phyloP scores from a whole-genome alignment of 1,140 invertebrate species.

The Drosophila trapezifrons region DNA sequence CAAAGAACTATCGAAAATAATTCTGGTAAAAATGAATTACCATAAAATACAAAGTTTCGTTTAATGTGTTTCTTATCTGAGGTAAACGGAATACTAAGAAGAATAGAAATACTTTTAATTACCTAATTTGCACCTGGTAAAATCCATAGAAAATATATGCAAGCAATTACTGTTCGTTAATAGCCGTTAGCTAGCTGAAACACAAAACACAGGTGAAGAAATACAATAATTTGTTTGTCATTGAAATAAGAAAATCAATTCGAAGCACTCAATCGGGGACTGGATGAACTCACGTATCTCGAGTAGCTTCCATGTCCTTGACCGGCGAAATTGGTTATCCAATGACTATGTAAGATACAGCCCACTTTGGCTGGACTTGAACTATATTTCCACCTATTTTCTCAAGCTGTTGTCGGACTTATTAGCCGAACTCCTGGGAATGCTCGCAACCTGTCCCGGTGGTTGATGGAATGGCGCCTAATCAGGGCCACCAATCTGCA shows the following conservation, averaged over 20 bases:
- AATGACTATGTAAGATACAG: constrained; percentile 34
- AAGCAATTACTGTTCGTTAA: neutral
- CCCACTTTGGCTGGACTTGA: constrained; percentile 49
- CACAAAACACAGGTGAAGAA: neutral
- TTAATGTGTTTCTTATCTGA: too few species aligned
- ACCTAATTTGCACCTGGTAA: too few species aligned
- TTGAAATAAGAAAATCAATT: constrained; percentile 37
- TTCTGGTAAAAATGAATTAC: too few species aligned
- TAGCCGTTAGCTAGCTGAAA: constrained; percentile 1
- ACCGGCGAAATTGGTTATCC: constrained; percentile 25
- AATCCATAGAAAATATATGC: neutral
- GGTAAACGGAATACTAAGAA: too few species aligned
- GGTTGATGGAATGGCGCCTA: constrained; percentile 15
- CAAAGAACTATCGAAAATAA: too few species aligned
- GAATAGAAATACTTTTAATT: neutral
- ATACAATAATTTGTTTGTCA: constrained; percentile 7
- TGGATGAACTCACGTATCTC: neutral
- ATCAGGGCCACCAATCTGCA: constrained; percentile 70
- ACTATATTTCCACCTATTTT: constrained; percentile 48
- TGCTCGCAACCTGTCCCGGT: constrained; percentile 6
- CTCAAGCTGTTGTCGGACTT: constrained; percentile 40
- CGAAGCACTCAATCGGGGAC: constrained; percentile 2
- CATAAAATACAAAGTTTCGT: too few species aligned
- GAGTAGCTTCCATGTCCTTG: constrained; percentile 26
- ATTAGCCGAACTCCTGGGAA: constrained; percentile 50